Base-by-base conservation (phyloP, 2,888 invertebrate species). In the Cephus pygmeus region DNA sequence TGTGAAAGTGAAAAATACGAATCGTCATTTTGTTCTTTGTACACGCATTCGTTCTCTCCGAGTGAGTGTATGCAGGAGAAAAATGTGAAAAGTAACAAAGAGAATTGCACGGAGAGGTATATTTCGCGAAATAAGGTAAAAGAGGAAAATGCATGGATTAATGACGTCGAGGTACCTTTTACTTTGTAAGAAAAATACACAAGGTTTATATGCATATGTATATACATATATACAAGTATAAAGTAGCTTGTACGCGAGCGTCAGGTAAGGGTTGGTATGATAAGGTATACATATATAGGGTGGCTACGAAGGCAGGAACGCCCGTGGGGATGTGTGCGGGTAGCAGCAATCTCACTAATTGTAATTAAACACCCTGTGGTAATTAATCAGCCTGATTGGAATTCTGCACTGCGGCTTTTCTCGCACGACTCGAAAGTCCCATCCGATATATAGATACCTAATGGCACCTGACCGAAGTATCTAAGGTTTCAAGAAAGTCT, bases 311-410 rank as follows among this genome's bases (percentile, higher is more conserved):
- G 40, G n/a, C 0, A 40, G 40, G 36, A 35, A n/a, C n/a, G 56
- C 15, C 56, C n/a, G 75, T 36, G 69, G 71, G 12, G 56, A 73
- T 73, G 76, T 73, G 69, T 34, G 68, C 71, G 69, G 69, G 30
- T 35, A 77, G 69, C 75, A 73, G 75, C 80, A 79, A 76, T 79
- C 82, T 80, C 82, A 82, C 82, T 84, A 80, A 84, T 82, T 80
- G 80, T 82, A 84, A 84, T 84, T 82, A 82, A 84, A 84, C 82
- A 79, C 79, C 81, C 79, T 76, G 79, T 75, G 76, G 81, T 79
- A 80, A 83, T 83, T 82, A 82, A 84, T 84, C 83, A 81, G 79
- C 73, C 77, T 75, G 78, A 78, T 76, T 78, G 75, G 73, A 76
- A 75, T 76, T 78, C 78, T 78, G 75, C 75, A 78, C 68, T 56